Evolutionary conservation across 2,113 vertebrate species (phyloP).

Genomic region (Miniopterus natalensis): DNA sequence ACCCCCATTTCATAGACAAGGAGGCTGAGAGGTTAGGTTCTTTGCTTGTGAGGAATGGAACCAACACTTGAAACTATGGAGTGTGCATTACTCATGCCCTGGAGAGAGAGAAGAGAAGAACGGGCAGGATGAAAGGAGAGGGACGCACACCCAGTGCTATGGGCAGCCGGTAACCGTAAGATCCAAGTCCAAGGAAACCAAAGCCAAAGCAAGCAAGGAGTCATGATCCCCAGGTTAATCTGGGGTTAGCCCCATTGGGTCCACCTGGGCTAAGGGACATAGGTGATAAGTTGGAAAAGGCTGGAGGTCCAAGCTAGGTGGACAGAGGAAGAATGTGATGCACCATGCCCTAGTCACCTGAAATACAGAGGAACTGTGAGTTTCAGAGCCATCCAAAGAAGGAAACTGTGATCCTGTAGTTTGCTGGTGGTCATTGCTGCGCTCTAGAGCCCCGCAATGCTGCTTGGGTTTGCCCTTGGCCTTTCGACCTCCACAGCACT

Average conservation of each 20-base stretch:
- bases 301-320: not conserved
- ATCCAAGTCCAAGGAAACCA: not conserved
- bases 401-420: not conserved
- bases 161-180: not conserved
- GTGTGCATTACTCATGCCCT: not conserved
- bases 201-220: not conserved
- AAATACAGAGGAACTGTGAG: not conserved
- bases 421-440: not conserved
- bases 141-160: not conserved
- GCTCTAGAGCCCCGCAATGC: not conserved
- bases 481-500: not conserved
- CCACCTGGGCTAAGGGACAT: not conserved
- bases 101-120: not conserved
- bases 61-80: not conserved
- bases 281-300: not conserved
- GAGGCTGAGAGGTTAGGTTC: not conserved
- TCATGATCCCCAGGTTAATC: not conserved
- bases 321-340: not conserved
- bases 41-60: not conserved
- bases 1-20: not conserved
- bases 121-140: not conserved
- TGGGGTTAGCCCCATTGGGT: not conserved
- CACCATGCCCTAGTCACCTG: not conserved
- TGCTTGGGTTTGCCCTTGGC: conserved; percentile 4
- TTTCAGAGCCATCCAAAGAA: not conserved